A percentile compares a stretch with the other conserved stretches of the same genome.
Evolutionary conservation across 2,113 vertebrate genomes (phyloP).

Genomic region (Oenanthe oenanthe): DNA sequence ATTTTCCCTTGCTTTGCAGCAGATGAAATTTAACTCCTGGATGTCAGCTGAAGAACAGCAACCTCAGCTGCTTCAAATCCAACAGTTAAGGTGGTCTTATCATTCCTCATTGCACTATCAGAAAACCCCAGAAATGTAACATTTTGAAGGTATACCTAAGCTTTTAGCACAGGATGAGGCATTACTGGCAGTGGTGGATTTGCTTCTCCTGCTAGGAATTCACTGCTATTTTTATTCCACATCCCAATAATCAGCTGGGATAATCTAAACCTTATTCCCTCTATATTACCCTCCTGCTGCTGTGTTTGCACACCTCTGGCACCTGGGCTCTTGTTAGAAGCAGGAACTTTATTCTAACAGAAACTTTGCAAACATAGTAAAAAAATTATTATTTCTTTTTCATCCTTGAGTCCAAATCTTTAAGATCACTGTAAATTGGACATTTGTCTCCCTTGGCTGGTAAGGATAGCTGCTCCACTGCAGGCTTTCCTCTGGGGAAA

Average conservation of each 20-base stretch:
- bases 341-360: not conserved
- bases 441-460: not conserved
- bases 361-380: not conserved
- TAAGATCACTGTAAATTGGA: not conserved
- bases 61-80: not conserved
- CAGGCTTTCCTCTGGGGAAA: constrained; percentile 10
- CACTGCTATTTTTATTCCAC: not conserved
- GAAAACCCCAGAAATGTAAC: not conserved
- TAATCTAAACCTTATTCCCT: not conserved
- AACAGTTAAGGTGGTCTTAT: not conserved
- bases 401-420: not conserved
- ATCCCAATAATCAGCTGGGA: not conserved
- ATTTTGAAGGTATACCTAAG: not conserved
- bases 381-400: not conserved
- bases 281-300: not conserved
- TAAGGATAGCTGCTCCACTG: not conserved
- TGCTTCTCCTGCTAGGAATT: not conserved
- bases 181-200: not conserved
- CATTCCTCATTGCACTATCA: not conserved
- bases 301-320: not conserved
- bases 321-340: not conserved
- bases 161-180: not conserved
- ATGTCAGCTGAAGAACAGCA: not conserved
- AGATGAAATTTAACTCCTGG: not conserved
- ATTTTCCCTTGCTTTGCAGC: not conserved